phyloP scores from a whole-genome alignment of 2,888 invertebrate species.

The Pogonocherus hispidulus region DNA sequence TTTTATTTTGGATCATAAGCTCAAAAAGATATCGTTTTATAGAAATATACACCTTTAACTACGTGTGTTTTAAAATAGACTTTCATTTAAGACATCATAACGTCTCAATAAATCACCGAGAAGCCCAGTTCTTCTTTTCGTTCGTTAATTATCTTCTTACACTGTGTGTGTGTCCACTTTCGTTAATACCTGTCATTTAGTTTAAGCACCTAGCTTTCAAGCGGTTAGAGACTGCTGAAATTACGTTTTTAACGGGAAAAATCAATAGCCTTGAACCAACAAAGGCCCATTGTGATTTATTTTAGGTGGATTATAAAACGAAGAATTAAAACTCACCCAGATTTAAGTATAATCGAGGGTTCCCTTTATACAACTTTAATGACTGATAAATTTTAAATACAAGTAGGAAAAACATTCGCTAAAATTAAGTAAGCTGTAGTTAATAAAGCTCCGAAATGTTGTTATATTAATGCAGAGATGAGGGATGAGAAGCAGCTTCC shows the following conservation, averaged over 20 bases:
- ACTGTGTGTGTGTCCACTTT: constrained; percentile 18
- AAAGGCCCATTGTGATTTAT: constrained; percentile 6
- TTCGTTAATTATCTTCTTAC: constrained; percentile 13
- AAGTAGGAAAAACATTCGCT: background rate
- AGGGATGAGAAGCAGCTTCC: background rate
- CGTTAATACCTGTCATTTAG: constrained; percentile 8
- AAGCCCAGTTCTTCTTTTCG: background rate
- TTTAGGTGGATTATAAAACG: constrained; percentile 7
- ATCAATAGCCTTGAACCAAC: constrained; percentile 14
- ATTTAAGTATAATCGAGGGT: background rate
- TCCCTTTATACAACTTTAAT: constrained; percentile 1
- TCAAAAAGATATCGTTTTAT: too few relatives aligned
- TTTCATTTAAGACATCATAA: too few relatives aligned
- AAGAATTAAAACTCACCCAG: constrained; percentile 9
- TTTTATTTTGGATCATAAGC: too few relatives aligned
- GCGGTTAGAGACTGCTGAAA: background rate
- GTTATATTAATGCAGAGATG: constrained; percentile 6
- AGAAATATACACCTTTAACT: too few relatives aligned
- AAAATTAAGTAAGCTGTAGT: background rate
- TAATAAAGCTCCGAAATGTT: background rate
- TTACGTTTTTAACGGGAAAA: constrained; percentile 5
- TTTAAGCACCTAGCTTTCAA: constrained; percentile 17
- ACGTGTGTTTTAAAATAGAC: background rate
- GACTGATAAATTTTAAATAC: constrained; percentile 18
- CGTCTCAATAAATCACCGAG: background rate